Evolutionary conservation across 2,888 invertebrate genomes (phyloP).

Genomic region (Troglohyphantes excavatus): DNA sequence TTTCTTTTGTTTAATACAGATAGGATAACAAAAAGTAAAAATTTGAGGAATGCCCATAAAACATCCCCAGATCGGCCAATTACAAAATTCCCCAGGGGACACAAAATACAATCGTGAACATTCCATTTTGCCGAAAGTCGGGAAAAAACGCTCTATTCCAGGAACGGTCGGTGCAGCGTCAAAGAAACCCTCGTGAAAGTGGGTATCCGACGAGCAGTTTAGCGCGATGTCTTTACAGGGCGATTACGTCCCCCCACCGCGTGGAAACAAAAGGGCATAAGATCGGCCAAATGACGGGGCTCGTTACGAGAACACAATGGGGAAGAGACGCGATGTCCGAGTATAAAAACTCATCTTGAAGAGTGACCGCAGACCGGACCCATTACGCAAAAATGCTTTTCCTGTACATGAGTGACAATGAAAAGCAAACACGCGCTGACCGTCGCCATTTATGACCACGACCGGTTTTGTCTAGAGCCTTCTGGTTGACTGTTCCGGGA

Average conservation of each 20-base stretch:
- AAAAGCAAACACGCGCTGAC: neutral
- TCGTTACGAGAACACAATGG: slow-evolving; percentile 49
- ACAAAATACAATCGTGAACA: too few relatives aligned
- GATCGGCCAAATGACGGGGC: slow-evolving; percentile 29
- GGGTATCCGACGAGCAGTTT: slow-evolving; percentile 26
- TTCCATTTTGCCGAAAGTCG: neutral
- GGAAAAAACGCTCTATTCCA: neutral
- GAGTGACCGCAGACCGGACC: slow-evolving; percentile 57
- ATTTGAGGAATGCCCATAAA: too few relatives aligned
- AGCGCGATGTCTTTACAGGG: slow-evolving; percentile 51
- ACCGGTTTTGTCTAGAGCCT: too few relatives aligned
- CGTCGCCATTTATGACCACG: slow-evolving; percentile 30
- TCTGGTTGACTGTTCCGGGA: neutral
- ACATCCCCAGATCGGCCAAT: too few relatives aligned
- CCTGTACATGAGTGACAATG: slow-evolving; percentile 24
- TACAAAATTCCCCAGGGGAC: too few relatives aligned
- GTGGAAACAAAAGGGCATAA: slow-evolving; percentile 37
- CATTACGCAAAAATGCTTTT: slow-evolving; percentile 70
- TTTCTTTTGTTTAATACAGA: too few relatives aligned
- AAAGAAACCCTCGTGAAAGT: neutral
- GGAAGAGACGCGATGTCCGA: slow-evolving; percentile 47
- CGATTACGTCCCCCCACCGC: slow-evolving; percentile 41
- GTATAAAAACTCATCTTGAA: slow-evolving; percentile 39
- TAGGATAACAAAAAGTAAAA: too few relatives aligned
- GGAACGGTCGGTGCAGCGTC: neutral